Percentiles rank a stretch among this genome's conserved stretches.
These are phyloP conservation scores for Polyommatus iphigenia DNA, from an alignment of 2,888 invertebrate species.

Conservation along the genomic window DNA sequence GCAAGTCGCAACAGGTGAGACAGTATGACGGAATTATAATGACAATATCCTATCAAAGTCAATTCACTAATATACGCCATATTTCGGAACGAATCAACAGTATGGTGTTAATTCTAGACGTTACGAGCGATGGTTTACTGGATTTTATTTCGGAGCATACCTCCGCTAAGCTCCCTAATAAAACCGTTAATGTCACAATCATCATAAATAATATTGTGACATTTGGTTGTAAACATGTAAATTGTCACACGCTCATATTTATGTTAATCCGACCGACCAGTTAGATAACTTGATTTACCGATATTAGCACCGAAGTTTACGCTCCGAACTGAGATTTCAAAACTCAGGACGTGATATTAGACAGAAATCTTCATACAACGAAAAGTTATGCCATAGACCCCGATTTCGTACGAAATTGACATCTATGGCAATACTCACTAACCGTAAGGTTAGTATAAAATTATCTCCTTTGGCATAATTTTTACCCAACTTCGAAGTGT, in stretches of 20 bases:
- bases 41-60: no score
- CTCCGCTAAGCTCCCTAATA: neutral
- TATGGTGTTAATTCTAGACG: no score
- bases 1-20: no score
- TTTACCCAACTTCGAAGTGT: neutral
- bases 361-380: no score
- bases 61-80: no score
- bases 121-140: neutral
- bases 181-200: conserved; percentile 18
- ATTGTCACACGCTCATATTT: conserved; percentile 14
- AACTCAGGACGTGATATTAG: neutral
- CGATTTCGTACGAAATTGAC: no score
- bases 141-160: neutral
- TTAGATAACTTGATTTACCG: conserved; percentile 17
- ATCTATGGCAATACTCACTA: no score
- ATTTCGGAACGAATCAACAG: no score
- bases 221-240: conserved; percentile 14
- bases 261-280: neutral
- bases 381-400: no score
- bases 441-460: no score
- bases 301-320: neutral
- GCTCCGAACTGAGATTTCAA: neutral
- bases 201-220: conserved; percentile 25
- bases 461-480: neutral
- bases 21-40: no score